Percentiles rank a stretch among this genome's conserved stretches.
Conservation (phyloP, 2,113 vertebrate genomes). For the Picathartes gymnocephalus region DNA sequence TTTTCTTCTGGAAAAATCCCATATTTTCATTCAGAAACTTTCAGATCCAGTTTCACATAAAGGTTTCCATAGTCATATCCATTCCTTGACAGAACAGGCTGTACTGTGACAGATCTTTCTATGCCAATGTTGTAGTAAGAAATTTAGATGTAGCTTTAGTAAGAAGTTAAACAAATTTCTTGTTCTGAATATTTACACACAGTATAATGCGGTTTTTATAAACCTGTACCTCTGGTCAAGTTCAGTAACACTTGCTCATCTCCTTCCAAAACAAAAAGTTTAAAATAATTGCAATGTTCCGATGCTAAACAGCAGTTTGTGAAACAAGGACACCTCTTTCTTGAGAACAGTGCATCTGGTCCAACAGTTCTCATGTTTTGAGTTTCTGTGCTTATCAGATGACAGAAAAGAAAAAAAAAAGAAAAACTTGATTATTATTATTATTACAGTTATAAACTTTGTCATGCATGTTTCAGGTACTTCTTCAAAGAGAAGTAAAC, state of each 20-base stretch:
- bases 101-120: not conserved
- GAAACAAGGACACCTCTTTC: not conserved
- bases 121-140: not conserved
- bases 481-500: not conserved
- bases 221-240: not conserved
- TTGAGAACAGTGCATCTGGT: not conserved
- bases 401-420: not conserved
- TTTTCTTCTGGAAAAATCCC: not conserved
- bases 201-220: not conserved
- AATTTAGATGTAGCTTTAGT: not conserved
- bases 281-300: not conserved
- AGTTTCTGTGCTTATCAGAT: not conserved
- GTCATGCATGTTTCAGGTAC: not conserved
- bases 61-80: not conserved
- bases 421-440: not conserved
- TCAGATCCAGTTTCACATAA: not conserved
- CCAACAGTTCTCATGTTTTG: not conserved
- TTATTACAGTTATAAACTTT: not conserved
- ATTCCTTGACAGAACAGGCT: not conserved
- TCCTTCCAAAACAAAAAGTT: not conserved
- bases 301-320: not conserved
- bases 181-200: not conserved
- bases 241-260: not conserved
- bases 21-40: not conserved
- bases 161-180: not conserved